These are phyloP conservation scores for Melinaea marsaeus DNA, from an alignment of 2,888 invertebrate species.

Conservation along the genomic window DNA sequence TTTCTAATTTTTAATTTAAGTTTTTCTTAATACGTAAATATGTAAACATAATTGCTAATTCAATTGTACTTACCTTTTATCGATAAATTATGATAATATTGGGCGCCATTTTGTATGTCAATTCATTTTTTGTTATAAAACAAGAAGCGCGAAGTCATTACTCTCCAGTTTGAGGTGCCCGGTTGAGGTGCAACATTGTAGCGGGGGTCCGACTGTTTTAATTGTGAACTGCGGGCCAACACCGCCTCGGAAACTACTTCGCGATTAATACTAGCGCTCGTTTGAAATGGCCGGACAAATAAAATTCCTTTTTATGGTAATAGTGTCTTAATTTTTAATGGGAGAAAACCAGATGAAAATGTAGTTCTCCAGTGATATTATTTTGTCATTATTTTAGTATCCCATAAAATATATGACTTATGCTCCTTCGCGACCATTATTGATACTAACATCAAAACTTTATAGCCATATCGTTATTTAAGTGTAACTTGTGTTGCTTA, in stretches of 20 bases:
- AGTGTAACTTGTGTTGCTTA: background rate
- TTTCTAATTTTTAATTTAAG: too few relatives aligned
- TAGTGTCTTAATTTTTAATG: too few relatives aligned
- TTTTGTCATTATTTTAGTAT: too few relatives aligned
- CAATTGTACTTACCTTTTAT: too few relatives aligned
- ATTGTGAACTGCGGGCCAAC: constrained; percentile 38
- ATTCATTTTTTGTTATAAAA: background rate
- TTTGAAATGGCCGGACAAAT: constrained; percentile 25
- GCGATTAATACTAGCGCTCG: constrained; percentile 28
- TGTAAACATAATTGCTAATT: too few relatives aligned
- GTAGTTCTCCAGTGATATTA: too few relatives aligned
- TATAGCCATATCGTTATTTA: background rate
- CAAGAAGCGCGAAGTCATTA: background rate
- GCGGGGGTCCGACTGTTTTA: constrained; percentile 36
- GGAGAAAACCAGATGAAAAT: too few relatives aligned
- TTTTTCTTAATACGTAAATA: too few relatives aligned
- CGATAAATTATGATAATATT: too few relatives aligned
- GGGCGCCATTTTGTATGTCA: background rate
- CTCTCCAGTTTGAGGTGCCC: background rate
- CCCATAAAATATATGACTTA: too few relatives aligned
- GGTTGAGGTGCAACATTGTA: constrained; percentile 21
- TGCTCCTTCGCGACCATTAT: too few relatives aligned
- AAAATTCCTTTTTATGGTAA: too few relatives aligned
- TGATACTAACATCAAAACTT: background rate
- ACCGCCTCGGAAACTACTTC: constrained; percentile 36